Percentiles rank a stretch among this genome's conserved stretches.
Evolutionary conservation across 1,140 invertebrate genomes (phyloP).

Genomic region (Fragariocoptes setiger): DNA sequence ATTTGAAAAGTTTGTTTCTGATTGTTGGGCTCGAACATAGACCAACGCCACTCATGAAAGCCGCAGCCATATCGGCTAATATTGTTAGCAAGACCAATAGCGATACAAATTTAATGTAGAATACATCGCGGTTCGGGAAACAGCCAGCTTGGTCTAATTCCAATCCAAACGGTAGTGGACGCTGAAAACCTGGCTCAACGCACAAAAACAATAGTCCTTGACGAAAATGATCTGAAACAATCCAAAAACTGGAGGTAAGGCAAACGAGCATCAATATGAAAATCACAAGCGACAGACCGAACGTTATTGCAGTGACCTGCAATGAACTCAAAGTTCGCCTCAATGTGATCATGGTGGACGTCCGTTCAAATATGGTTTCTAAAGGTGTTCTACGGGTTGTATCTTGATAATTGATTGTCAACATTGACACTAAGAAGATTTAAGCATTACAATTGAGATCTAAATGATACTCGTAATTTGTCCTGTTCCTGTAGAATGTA

Average conservation of each 20-base stretch:
- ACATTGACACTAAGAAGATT: too few relatives aligned
- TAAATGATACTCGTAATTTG: too few relatives aligned
- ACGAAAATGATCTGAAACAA: neutral
- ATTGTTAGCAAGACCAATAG: neutral
- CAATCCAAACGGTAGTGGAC: conserved; percentile 1
- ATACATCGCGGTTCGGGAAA: neutral
- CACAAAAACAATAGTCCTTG: neutral
- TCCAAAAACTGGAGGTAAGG: neutral
- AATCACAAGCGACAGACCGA: neutral
- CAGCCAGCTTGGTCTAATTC: neutral
- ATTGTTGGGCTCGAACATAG: neutral
- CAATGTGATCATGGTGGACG: too few relatives aligned
- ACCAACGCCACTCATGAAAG: neutral
- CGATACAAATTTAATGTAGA: neutral
- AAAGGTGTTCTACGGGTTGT: too few relatives aligned
- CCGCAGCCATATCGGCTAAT: neutral
- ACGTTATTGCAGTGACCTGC: neutral
- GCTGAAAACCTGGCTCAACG: neutral
- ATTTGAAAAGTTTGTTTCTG: neutral
- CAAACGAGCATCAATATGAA: neutral
- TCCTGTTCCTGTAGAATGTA: too few relatives aligned
- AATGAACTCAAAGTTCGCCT: too few relatives aligned
- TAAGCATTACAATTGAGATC: too few relatives aligned
- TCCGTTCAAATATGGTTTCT: too few relatives aligned
- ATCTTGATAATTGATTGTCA: too few relatives aligned